Percentiles rank a stretch among this genome's conserved stretches.
These are phyloP conservation scores for Cynodonichthys magdalenae DNA, from an alignment of 2,797 vertebrate species.

Conservation along the genomic window DNA sequence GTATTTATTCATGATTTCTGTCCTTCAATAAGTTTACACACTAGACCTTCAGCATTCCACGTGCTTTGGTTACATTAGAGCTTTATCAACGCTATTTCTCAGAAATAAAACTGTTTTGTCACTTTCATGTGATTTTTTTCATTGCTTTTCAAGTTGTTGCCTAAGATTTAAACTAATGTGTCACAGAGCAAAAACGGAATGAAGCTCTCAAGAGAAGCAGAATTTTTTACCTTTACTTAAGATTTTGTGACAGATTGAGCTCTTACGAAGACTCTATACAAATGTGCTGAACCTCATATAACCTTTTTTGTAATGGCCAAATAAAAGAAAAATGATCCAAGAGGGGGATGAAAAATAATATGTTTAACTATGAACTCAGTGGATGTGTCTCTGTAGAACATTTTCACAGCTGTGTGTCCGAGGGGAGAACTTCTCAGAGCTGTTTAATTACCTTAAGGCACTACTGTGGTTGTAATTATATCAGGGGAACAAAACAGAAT, in stretches of 20 bases:
- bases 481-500: conserved; percentile 62
- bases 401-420: conserved; percentile 29
- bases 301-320: conserved; percentile 37
- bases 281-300: conserved; percentile 47
- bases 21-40: conserved; percentile 32
- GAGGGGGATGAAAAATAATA: conserved; percentile 52
- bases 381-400: conserved; percentile 31
- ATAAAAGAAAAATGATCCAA: conserved; percentile 45
- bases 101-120: conserved; percentile 51
- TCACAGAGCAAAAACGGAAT: conserved; percentile 3
- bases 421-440: conserved; percentile 48
- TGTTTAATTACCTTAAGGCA: conserved; percentile 48
- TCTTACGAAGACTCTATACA: conserved; percentile 47
- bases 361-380: conserved; percentile 39
- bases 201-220: conserved; percentile 6
- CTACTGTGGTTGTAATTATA: conserved; percentile 52
- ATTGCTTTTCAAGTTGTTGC: conserved; percentile 9
- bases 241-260: conserved; percentile 62
- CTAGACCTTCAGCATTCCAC: conserved; percentile 38
- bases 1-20: conserved; percentile 66
- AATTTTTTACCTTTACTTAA: conserved; percentile 37
- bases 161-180: conserved; percentile 15
- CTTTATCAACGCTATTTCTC: conserved; percentile 53
- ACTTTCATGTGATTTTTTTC: conserved; percentile 10
- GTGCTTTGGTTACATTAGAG: conserved; percentile 45